Conservation (phyloP, 2,113 vertebrate genomes). For the Gila orcuttii region DNA sequence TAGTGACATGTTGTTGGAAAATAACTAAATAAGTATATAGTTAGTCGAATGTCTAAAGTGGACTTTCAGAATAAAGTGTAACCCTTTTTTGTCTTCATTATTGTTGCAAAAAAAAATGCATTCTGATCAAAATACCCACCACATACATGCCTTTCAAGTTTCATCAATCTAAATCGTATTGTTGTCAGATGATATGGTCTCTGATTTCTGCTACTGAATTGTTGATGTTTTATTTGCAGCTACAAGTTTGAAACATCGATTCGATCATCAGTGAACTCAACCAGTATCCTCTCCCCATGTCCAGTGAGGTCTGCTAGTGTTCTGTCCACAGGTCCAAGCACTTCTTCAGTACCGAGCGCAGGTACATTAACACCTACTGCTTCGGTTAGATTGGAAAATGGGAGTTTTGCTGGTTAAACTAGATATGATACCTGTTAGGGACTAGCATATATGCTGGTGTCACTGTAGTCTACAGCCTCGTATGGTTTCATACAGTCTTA, state of each 20-base stretch:
- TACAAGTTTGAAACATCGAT: slow-evolving; percentile 86
- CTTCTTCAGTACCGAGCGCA: slow-evolving; percentile 66
- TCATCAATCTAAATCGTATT: slow-evolving; percentile 55
- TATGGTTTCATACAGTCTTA: not conserved
- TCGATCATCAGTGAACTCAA: slow-evolving; percentile 76
- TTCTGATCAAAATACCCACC: no score
- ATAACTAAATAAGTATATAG: no score
- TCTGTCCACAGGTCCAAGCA: slow-evolving; percentile 65
- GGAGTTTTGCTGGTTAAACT: not conserved
- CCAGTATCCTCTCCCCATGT: slow-evolving; percentile 80
- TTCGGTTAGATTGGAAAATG: not conserved
- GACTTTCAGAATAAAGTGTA: no score
- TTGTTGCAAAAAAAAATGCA: not conserved
- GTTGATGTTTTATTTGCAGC: slow-evolving; percentile 78
- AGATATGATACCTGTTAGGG: not conserved
- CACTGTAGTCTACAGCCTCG: not conserved
- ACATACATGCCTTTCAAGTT: not conserved
- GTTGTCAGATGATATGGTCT: slow-evolving; percentile 57
- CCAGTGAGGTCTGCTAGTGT: slow-evolving; percentile 64
- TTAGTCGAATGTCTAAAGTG: no score
- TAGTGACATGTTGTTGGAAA: no score
- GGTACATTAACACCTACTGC: slow-evolving; percentile 56
- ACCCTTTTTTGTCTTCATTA: not conserved
- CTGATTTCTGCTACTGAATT: slow-evolving; percentile 47
- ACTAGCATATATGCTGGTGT: not conserved